Evolutionary conservation across 2,888 invertebrate genomes (phyloP).

Genomic region (Synergus laeviventris): DNA sequence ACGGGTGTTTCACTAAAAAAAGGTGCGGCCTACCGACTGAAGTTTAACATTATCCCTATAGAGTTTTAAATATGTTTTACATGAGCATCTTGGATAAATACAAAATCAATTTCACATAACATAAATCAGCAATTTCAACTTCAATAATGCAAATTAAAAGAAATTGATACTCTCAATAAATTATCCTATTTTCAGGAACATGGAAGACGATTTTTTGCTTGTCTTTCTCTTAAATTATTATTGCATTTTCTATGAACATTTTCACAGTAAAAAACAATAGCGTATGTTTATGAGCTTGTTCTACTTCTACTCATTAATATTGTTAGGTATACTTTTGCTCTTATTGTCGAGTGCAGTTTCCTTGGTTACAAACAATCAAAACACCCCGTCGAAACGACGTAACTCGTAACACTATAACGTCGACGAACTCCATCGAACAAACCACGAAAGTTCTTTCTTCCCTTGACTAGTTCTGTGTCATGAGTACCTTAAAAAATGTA

Average conservation of each 20-base stretch:
- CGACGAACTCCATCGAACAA: conserved; percentile 39
- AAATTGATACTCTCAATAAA: neutral
- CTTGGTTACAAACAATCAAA: conserved; percentile 61
- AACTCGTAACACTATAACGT: conserved; percentile 40
- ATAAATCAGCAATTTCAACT: neutral
- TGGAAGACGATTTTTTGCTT: neutral
- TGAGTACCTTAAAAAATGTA: conserved; percentile 3
- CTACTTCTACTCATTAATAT: neutral
- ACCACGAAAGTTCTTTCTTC: conserved; percentile 23
- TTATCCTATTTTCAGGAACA: neutral
- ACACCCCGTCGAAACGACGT: conserved; percentile 53
- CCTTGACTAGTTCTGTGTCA: neutral
- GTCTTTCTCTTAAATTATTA: neutral
- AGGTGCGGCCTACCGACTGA: too few relatives aligned
- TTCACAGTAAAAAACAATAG: neutral
- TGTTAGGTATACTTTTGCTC: conserved; percentile 4
- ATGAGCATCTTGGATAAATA: neutral
- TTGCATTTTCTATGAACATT: neutral
- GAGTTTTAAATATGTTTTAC: neutral
- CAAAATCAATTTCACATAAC: too few relatives aligned
- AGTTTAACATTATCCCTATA: neutral
- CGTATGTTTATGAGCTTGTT: neutral
- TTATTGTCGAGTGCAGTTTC: conserved; percentile 50
- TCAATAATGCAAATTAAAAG: neutral
- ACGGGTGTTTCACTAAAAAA: conserved; percentile 27